Evolutionary conservation across 2,797 vertebrate genomes (phyloP), one percentile per base, ranked within the genome.

Genomic region (Stomatorhinus walkeri): DNA sequence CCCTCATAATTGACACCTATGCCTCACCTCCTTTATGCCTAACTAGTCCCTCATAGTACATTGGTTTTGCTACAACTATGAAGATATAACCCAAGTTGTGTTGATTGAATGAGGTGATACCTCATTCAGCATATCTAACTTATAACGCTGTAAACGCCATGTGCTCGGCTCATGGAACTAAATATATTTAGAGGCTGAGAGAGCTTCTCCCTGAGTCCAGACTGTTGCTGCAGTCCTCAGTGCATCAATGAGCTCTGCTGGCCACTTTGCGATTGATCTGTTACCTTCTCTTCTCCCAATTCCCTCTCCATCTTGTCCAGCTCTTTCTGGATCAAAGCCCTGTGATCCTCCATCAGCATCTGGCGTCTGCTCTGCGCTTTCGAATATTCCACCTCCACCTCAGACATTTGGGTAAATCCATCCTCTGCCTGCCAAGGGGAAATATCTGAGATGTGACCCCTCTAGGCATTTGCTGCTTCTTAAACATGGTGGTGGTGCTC

Each of bases 291-390:
- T 89, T 91, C 91, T 61, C 94, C 54, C 6, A 95, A 90, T 36
- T 97, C 95, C 88, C 92, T 91, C 91, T 96, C 95, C 94, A 96
- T 89, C 85, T 92, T 95, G 87, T 93, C 92, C 91, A 96, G 92
- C 92, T 96, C 94, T 90, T 91, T 92, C 91, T 94, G 94, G 88
- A 98, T 96, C 92, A 96, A 91, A 91, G 90, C 93, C 89, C 91
- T 93, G 87, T 96, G 95, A 90, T 95, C 94, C 90, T 97, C 95
- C 89, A 91, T 93, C 87, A 96, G 92, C 91, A 90, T 94, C 92
- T 93, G 95, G 91, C 96, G 95, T 92, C 54, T 94, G n/a, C 95
- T 95, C 91, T 94, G 92, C 36, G 95, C 95, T 93, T 95, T 94
- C 88, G 93, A 92, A 14, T 94, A 93, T 91, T 96, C 95, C 24